Conservation (phyloP, 2,797 vertebrate genomes). For the Thripadectes ignobilis region DNA sequence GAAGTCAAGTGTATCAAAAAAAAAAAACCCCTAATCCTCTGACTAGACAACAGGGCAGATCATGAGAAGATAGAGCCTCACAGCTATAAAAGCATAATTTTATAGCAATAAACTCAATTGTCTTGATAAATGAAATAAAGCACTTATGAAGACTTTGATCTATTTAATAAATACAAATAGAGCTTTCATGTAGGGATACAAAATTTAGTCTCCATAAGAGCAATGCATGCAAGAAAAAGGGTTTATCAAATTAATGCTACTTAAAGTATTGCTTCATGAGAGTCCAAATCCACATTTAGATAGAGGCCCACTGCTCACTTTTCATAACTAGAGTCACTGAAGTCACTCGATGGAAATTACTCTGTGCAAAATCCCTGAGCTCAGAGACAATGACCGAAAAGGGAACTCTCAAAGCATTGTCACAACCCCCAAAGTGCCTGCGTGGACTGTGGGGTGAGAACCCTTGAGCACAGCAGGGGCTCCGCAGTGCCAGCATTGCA, state of each 20-base stretch:
- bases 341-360: conserved; percentile 27
- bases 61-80: background rate
- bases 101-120: background rate
- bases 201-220: background rate
- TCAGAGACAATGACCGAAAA: background rate
- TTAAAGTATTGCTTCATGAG: background rate
- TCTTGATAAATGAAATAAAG: conserved; percentile 12
- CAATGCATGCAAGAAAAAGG: background rate
- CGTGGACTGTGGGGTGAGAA: background rate
- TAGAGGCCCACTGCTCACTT: background rate
- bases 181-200: background rate
- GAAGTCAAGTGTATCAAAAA: too few relatives aligned
- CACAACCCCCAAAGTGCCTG: background rate
- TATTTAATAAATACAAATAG: conserved; percentile 32
- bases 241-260: background rate
- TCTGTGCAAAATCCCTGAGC: background rate
- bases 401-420: background rate
- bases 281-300: background rate
- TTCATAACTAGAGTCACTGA: background rate
- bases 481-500: background rate
- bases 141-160: background rate
- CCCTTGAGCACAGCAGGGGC: background rate
- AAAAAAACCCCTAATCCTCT: background rate
- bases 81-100: background rate
- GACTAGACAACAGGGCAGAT: background rate